Percentiles rank a stretch among this genome's conserved stretches.
Conservation (phyloP, 1,140 invertebrate genomes). For the Drosophila asahinai region DNA sequence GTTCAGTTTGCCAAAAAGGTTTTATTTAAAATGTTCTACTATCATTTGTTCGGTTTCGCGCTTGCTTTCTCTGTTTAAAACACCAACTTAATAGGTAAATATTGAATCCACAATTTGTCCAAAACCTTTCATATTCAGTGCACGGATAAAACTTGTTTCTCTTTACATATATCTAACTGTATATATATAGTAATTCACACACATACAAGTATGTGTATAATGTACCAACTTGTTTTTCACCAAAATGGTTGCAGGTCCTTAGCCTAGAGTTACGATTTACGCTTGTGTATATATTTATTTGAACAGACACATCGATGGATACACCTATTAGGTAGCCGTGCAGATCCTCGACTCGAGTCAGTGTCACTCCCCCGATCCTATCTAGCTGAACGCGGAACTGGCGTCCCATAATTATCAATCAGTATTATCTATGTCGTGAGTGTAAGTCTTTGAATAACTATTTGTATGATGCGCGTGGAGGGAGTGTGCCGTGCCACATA, state of each 20-base stretch:
- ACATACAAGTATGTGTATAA: background rate
- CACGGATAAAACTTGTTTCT: conserved; percentile 81
- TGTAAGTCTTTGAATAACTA: conserved; percentile 48
- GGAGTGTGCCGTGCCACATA: conserved; percentile 52
- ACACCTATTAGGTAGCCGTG: conserved; percentile 28
- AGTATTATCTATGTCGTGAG: conserved; percentile 4
- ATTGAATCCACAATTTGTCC: conserved; percentile 74
- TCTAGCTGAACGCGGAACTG: conserved; percentile 30
- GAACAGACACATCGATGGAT: conserved; percentile 73
- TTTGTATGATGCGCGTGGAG: conserved; percentile 29
- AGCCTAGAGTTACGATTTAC: conserved; percentile 51
- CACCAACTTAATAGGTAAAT: conserved; percentile 79
- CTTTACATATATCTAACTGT: conserved; percentile 42
- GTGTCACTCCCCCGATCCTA: conserved; percentile 6
- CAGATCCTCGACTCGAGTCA: background rate
- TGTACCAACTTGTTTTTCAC: conserved; percentile 55
- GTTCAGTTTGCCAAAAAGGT: conserved; percentile 80
- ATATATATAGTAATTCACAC: conserved; percentile 33
- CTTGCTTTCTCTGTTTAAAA: conserved; percentile 71
- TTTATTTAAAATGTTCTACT: conserved; percentile 81
- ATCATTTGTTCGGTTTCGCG: conserved; percentile 49
- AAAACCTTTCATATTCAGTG: conserved; percentile 81
- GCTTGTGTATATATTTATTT: conserved; percentile 52
- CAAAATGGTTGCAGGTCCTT: conserved; percentile 59
- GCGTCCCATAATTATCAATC: conserved; percentile 12